phyloP scores from a whole-genome alignment of 2,797 vertebrate genomes.

The Poeciliopsis gracilis region DNA sequence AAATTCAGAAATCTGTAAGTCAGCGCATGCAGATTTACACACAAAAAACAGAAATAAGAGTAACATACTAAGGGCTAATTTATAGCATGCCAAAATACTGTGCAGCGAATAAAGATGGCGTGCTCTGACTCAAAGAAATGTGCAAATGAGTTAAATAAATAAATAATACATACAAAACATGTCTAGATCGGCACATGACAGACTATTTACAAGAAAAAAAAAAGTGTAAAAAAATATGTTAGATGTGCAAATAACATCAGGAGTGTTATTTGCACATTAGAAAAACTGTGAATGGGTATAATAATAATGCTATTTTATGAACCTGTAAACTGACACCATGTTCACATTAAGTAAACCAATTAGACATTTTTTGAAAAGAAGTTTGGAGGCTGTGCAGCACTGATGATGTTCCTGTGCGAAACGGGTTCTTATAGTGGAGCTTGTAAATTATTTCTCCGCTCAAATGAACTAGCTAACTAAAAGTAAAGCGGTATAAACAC shows the following conservation, averaged over 20 bases:
- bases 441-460: not conserved
- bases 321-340: too few relatives aligned
- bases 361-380: not conserved
- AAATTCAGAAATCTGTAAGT: not conserved
- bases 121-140: not conserved
- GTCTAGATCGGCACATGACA: not conserved
- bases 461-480: not conserved
- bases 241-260: too few relatives aligned
- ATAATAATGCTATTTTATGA: too few relatives aligned
- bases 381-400: not conserved
- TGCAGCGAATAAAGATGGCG: not conserved
- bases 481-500: not conserved
- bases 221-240: too few relatives aligned
- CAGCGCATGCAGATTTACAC: not conserved
- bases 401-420: not conserved
- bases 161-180: not conserved
- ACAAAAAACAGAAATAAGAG: too few relatives aligned
- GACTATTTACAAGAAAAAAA: not conserved
- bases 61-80: too few relatives aligned
- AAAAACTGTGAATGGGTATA: too few relatives aligned
- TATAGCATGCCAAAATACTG: too few relatives aligned
- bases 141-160: not conserved
- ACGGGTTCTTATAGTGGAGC: not conserved
- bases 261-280: too few relatives aligned
- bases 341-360: too few relatives aligned